Base-by-base conservation (phyloP, 64 coral and sea anemone species). In the Pocillopora damicornis region DNA sequence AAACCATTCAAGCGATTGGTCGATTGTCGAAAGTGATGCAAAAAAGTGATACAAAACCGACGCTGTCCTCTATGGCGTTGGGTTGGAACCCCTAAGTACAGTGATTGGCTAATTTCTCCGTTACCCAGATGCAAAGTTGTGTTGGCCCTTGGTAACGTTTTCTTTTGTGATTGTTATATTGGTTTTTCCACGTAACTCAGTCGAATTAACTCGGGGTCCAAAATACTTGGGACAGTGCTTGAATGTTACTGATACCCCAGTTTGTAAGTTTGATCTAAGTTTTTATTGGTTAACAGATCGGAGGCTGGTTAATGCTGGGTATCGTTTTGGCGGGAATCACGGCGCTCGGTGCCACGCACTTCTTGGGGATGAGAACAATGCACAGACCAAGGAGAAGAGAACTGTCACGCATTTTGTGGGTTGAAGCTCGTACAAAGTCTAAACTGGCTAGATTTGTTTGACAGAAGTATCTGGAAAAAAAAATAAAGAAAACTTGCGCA, bases 271-370 rank as follows among this genome's bases (percentile, higher is more conserved):
- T 73, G 42, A 51, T 51, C 42, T 7, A 51, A 51, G 42, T 51
- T 90, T 37, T 64, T 42, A 85, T 76, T 76, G 42, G 9, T 65
- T 58, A 2, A n/a, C 51, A 92, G 90, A 92, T 87, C 56, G 90
- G 90, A 5, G 90, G 90, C 15, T 92, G 90, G 90, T 72, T 92
- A 61, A 92, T 92, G 90, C 63, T 92, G 75, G 90, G 90, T 13
- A 92, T 92, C 59, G 90, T 92, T 76, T 86, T 92, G 25, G 81
- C 76, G 30, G 90, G 90, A 76, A 73, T 92, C 37, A 35, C 66
- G 0, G 79, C 68, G 13, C 75, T 92, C 59, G 38, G 67, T 35
- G 80, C 87, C 67, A 92, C 90, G 36, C 90, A 92, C 37, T 62
- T 51, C 45, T 58, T 92, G 56, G 90, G 90, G 22, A 87, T 87